These are phyloP conservation scores for Bucco capensis DNA, from an alignment of 2,113 vertebrate genomes.

Conservation along the genomic window DNA sequence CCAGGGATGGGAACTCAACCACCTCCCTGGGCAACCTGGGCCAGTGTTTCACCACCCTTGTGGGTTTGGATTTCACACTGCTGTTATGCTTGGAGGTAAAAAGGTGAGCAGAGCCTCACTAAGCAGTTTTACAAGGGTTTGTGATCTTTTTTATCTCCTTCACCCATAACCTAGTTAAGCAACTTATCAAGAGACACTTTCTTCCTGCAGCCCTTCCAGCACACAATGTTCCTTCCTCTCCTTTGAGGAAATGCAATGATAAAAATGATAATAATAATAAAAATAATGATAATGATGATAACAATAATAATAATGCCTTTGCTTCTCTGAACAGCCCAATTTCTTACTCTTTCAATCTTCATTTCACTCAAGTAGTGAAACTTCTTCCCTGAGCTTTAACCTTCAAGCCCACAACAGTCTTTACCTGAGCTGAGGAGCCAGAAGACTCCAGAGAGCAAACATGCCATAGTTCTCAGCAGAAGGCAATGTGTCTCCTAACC, in stretches of 20 bases:
- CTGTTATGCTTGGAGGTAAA: too few species aligned
- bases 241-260: background rate
- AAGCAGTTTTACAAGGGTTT: background rate
- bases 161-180: background rate
- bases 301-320: background rate
- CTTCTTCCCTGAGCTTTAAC: background rate
- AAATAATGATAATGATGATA: background rate
- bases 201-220: background rate
- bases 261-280: background rate
- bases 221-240: background rate
- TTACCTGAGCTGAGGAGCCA: background rate
- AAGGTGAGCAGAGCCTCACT: background rate
- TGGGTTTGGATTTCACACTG: background rate
- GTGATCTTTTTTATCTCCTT: background rate
- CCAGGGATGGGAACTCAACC: too few species aligned
- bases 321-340: background rate
- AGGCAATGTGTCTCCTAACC: background rate
- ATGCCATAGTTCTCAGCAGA: background rate
- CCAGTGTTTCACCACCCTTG: too few species aligned
- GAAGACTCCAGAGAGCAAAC: background rate
- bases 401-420: background rate
- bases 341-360: background rate
- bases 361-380: background rate
- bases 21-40: too few species aligned
- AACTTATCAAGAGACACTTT: background rate